phyloP scores from a whole-genome alignment of 2,113 vertebrate species.

The Pangasianodon gigas region DNA sequence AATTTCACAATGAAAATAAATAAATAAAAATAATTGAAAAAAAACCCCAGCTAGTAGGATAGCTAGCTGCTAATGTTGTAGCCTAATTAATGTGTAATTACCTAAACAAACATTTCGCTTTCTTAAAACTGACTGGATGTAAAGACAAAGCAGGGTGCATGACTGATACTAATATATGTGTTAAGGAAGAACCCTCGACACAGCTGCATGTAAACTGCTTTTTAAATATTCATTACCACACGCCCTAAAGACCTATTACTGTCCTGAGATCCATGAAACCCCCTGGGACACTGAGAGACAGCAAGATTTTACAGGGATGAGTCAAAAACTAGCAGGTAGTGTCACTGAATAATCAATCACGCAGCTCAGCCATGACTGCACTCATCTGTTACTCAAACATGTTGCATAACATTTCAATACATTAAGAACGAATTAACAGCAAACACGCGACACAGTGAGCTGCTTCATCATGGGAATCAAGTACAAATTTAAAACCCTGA shows the following conservation, averaged over 20 bases:
- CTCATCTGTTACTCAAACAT: constrained; percentile 61
- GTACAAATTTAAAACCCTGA: background rate
- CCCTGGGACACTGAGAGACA: constrained; percentile 23
- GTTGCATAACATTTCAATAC: constrained; percentile 71
- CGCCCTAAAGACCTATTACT: constrained; percentile 64
- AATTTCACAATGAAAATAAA: background rate
- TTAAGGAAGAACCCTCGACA: constrained; percentile 60
- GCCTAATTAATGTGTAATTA: background rate
- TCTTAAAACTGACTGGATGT: background rate
- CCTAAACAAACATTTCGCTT: background rate
- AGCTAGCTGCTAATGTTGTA: background rate
- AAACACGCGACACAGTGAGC: background rate
- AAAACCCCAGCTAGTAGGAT: background rate
- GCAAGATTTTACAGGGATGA: constrained; percentile 51
- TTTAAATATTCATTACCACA: constrained; percentile 71
- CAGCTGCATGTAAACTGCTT: constrained; percentile 57
- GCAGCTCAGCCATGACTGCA: constrained; percentile 50
- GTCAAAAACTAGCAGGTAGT: constrained; percentile 62
- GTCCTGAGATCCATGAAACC: constrained; percentile 51
- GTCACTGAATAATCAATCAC: constrained; percentile 72
- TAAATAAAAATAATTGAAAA: background rate
- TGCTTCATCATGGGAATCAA: background rate
- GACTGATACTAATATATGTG: constrained; percentile 49
- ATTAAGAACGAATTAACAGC: constrained; percentile 58
- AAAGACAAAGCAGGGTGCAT: background rate